These are phyloP conservation scores for Parapsyche elsis DNA, from an alignment of 1,140 invertebrate species.

Conservation along the genomic window DNA sequence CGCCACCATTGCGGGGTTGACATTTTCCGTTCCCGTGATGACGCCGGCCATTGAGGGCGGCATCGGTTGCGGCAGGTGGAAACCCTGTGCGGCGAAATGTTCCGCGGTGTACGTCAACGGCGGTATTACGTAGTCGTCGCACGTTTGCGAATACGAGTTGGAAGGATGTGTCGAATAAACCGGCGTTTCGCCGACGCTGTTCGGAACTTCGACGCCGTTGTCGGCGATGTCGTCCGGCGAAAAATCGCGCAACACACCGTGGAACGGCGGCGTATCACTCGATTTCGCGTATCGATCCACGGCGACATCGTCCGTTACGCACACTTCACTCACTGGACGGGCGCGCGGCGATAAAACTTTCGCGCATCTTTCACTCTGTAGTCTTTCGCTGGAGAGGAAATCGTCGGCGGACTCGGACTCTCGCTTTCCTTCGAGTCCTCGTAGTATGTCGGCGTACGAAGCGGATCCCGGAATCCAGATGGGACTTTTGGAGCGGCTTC, in stretches of 20 bases:
- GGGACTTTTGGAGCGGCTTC: slow-evolving; percentile 74
- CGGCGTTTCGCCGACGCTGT: slow-evolving; percentile 13
- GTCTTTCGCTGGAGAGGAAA: slow-evolving; percentile 44
- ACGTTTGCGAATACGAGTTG: not conserved
- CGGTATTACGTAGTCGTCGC: slow-evolving; percentile 51
- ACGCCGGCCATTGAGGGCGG: slow-evolving; percentile 42
- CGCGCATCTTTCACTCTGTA: not conserved
- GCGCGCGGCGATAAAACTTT: not conserved
- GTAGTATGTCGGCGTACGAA: slow-evolving; percentile 81
- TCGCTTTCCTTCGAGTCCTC: slow-evolving; percentile 66
- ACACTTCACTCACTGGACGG: not conserved
- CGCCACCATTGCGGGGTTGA: not conserved
- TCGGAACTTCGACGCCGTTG: slow-evolving; percentile 17
- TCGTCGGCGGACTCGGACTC: slow-evolving; percentile 39
- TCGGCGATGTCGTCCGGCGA: not conserved
- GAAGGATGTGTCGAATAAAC: slow-evolving; percentile 31
- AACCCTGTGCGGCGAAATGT: slow-evolving; percentile 55
- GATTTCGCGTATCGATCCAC: not conserved
- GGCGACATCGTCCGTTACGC: not conserved
- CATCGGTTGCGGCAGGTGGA: slow-evolving; percentile 54
- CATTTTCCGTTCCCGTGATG: slow-evolving; percentile 14
- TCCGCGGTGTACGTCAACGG: slow-evolving; percentile 52
- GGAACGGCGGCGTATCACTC: not conserved
- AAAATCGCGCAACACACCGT: not conserved
- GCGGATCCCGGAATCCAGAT: slow-evolving; percentile 78